A percentile compares a stretch with the other conserved stretches of the same genome.
These are phyloP conservation scores for Troglohyphantes excavatus DNA, from an alignment of 2,888 invertebrate genomes.

Conservation along the genomic window DNA sequence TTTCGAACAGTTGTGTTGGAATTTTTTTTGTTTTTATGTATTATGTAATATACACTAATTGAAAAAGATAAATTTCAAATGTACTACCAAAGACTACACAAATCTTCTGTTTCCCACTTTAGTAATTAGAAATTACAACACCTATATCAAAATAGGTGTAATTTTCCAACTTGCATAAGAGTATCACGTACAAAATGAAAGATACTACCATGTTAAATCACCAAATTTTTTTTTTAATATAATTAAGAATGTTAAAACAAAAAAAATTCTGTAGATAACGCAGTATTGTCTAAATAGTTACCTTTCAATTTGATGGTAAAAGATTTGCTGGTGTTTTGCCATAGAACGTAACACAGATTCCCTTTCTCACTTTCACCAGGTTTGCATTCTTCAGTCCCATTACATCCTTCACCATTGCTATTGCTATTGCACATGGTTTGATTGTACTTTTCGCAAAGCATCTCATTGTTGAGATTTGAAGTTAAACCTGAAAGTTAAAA, in stretches of 20 bases:
- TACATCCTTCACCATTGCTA: constrained; percentile 74
- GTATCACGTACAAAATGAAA: background rate
- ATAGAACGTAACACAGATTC: constrained; percentile 92
- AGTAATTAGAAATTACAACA: too few species aligned
- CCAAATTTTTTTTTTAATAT: background rate
- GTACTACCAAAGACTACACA: too few species aligned
- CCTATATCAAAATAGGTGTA: too few species aligned
- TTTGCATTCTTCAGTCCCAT: constrained; percentile 79
- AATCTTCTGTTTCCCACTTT: too few species aligned
- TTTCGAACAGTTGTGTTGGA: too few species aligned
- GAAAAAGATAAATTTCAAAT: too few species aligned
- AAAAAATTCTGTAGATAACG: background rate
- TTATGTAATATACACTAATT: too few species aligned
- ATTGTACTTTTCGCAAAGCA: constrained; percentile 79
- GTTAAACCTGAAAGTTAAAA: constrained; percentile 65
- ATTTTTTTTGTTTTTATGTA: too few species aligned
- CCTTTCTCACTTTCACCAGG: constrained; percentile 84
- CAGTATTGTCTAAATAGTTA: constrained; percentile 39
- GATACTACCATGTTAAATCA: background rate
- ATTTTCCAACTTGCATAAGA: too few species aligned
- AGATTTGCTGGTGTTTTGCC: constrained; percentile 86
- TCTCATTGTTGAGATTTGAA: constrained; percentile 58
- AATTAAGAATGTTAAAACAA: background rate
- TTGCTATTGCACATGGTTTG: constrained; percentile 74
- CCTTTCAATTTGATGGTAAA: constrained; percentile 80